Evolutionary conservation across 2,113 vertebrate genomes (phyloP).

Genomic region (Tetraodon nigroviridis): DNA sequence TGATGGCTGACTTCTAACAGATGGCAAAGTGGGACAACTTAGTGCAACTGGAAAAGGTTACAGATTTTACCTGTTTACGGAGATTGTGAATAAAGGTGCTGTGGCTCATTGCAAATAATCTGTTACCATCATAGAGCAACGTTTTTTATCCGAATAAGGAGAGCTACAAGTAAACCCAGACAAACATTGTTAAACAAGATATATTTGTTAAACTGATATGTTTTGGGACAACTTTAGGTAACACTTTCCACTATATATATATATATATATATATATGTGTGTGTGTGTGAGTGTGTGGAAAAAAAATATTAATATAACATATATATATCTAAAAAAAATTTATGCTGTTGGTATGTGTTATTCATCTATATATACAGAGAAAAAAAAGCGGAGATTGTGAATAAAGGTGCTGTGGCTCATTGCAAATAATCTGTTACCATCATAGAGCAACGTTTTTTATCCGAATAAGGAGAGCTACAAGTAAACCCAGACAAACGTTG

Average conservation of each 20-base stretch:
- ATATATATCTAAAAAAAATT: too few relatives aligned
- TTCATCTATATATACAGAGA: too few relatives aligned
- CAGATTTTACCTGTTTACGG: constrained; percentile 15
- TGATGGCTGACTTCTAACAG: constrained; percentile 65
- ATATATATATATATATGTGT: too few relatives aligned
- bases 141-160: constrained; percentile 32
- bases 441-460: constrained; percentile 36
- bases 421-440: constrained; percentile 15
- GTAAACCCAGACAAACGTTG: constrained; percentile 24
- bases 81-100: constrained; percentile 4
- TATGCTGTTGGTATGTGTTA: too few relatives aligned
- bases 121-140: constrained; percentile 33
- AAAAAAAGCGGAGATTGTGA: constrained; percentile 14
- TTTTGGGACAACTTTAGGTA: constrained; percentile 33
- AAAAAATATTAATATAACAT: too few relatives aligned
- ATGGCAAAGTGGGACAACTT: constrained; percentile 21
- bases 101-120: not conserved
- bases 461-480: constrained; percentile 19
- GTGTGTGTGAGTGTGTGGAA: constrained; percentile 17
- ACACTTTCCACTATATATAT: constrained; percentile 25
- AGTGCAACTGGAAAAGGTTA: constrained; percentile 15
- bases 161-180: constrained; percentile 12
- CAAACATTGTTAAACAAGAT: constrained; percentile 38
- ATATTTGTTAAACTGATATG: constrained; percentile 48
- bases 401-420: not conserved